These are phyloP conservation scores for Rutilus rutilus DNA, from an alignment of 2,113 vertebrate genomes.

Conservation along the genomic window DNA sequence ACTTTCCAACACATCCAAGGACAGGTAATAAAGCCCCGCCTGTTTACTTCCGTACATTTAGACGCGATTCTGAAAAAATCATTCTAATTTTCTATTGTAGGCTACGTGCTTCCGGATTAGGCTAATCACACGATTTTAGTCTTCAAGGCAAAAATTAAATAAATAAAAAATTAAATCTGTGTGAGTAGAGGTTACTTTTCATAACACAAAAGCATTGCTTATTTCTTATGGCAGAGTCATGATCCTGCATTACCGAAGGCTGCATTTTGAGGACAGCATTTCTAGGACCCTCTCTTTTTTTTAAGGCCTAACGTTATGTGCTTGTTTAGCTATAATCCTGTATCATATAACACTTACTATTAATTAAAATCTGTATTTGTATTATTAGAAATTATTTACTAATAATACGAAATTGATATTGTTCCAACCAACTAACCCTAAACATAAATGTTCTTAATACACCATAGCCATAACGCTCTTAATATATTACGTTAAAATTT, in stretches of 20 bases:
- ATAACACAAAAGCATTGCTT: neutral
- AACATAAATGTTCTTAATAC: neutral
- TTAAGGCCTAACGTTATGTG: no score
- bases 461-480: no score
- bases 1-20: neutral
- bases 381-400: neutral
- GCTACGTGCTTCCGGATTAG: neutral
- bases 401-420: neutral
- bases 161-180: neutral
- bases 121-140: neutral
- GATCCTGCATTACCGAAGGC: neutral
- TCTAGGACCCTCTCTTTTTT: neutral
- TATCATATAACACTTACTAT: neutral
- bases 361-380: neutral
- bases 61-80: neutral
- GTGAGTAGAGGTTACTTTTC: neutral
- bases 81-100: neutral
- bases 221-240: neutral
- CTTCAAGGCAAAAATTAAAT: neutral
- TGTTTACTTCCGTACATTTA: neutral
- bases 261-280: neutral
- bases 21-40: constrained; percentile 2
- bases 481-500: no score
- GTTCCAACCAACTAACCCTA: neutral
- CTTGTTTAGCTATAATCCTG: no score